Conservation (phyloP, 2,888 invertebrate species). For the Monopis laevigella region DNA sequence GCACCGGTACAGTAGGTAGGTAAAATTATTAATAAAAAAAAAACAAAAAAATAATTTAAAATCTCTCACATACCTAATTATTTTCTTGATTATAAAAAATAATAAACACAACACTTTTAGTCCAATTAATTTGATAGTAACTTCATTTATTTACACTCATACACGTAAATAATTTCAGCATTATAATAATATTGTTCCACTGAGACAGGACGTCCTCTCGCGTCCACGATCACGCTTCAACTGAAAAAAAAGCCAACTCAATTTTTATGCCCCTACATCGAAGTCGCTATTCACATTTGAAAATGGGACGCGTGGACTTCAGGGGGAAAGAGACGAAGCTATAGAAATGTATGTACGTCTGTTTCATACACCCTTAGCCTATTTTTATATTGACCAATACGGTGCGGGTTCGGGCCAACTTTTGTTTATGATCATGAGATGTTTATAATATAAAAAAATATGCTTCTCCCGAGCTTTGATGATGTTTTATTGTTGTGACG, state of each 20-base stretch:
- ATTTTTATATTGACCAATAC: slow-evolving; percentile 58
- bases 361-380: slow-evolving; percentile 54
- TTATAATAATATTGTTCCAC: slow-evolving; percentile 2
- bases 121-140: not conserved
- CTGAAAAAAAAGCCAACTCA: slow-evolving; percentile 67
- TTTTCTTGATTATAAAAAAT: no score
- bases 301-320: slow-evolving; percentile 57
- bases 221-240: slow-evolving; percentile 45
- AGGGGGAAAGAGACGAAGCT: slow-evolving; percentile 30
- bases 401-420: slow-evolving; percentile 46
- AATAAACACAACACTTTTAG: slow-evolving; percentile 5
- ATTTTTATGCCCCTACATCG: slow-evolving; percentile 67
- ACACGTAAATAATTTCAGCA: not conserved
- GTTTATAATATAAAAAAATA: slow-evolving; percentile 62
- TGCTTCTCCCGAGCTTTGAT: slow-evolving; percentile 15
- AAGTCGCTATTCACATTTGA: slow-evolving; percentile 58
- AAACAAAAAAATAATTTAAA: no score
- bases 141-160: not conserved
- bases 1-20: no score
- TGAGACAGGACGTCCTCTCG: slow-evolving; percentile 18
- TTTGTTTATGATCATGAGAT: slow-evolving; percentile 65
- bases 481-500: slow-evolving; percentile 7
- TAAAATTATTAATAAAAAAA: no score
- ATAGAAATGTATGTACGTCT: slow-evolving; percentile 36
- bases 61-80: no score